Evolutionary conservation across 2,797 vertebrate genomes (phyloP), one percentile per base, ranked within the genome.

Genomic region (Percopsis omiscomaycus): DNA sequence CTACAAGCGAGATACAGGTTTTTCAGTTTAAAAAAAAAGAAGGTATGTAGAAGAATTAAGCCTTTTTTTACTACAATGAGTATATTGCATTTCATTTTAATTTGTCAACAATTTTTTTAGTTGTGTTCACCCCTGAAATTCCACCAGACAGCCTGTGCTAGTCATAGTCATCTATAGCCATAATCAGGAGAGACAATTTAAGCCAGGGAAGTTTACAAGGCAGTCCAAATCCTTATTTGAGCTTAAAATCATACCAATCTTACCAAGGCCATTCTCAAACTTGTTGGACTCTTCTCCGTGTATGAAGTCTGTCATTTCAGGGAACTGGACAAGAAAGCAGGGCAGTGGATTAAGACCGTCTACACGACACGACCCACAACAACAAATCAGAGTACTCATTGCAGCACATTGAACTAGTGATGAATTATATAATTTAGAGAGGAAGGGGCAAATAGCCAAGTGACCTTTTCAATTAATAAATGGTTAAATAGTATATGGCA

Each of bases 281-380:
- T 91, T 94, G 86, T 94, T 94, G 29, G 93, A 94, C 77, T 94
- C 93, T 66, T 94, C 93, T 79, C 93, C 93, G 3, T 89, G 85
- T 73, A 94, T 93, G 80, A 91, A 92, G 53, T 69, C 87, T 2
- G 14, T 83, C 89, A 94, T 82, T 69, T 93, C 92, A 44, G 93
- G 92, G 68, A 94, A 93, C 93, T 94, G 71, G 48, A 59, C 56
- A 69, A 69, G 48, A 52, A 65, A 12, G 45, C 3, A 8, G 46
- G 29, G 77, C 15, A 64, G 1, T 1, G 61, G 11, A 65, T 5
- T 10, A 30, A 72, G 59, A 78, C 49, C 29, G 64, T 1, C 9
- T 1, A 37, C 37, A 37, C 32, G 22, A 22, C 22, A 22, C 22
- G 22, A 37, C 30, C 5, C 2, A 44, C 12, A 5, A 52, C 13